Evolutionary conservation across 2,113 vertebrate species (phyloP).

Genomic region (Cygnus buccinator): DNA sequence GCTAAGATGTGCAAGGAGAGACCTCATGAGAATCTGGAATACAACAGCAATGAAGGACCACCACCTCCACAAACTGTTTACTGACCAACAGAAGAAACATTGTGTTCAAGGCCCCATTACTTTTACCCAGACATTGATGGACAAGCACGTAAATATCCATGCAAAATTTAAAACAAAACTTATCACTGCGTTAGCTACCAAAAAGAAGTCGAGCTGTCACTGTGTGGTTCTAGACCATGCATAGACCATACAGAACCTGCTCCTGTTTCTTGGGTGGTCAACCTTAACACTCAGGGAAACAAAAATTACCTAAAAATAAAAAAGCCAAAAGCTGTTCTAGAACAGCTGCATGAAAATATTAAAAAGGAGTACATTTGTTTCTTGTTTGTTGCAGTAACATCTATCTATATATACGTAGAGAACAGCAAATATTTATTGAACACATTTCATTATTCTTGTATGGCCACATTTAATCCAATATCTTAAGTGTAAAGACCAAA

Average conservation of each 20-base stretch:
- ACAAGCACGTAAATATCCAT: background rate
- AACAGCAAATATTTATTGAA: background rate
- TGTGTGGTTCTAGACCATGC: background rate
- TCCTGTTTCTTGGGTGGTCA: background rate
- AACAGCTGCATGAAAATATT: background rate
- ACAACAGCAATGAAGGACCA: background rate
- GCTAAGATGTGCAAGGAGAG: background rate
- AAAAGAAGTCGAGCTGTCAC: background rate
- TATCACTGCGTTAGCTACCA: background rate
- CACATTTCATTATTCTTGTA: slow-evolving; percentile 1
- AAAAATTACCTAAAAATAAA: background rate
- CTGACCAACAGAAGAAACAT: background rate
- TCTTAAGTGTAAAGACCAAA: slow-evolving; percentile 21
- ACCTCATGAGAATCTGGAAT: background rate
- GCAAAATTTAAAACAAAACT: background rate
- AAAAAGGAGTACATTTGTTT: background rate
- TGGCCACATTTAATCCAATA: background rate
- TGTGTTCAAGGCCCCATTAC: background rate
- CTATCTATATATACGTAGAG: background rate
- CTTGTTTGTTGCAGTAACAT: background rate
- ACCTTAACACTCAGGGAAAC: background rate
- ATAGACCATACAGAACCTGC: accelerated
- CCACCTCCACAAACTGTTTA: background rate
- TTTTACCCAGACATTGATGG: background rate
- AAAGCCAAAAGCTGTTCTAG: background rate